These are phyloP conservation scores for Takifugu flavidus DNA, from an alignment of 2,113 vertebrate species.

Conservation along the genomic window DNA sequence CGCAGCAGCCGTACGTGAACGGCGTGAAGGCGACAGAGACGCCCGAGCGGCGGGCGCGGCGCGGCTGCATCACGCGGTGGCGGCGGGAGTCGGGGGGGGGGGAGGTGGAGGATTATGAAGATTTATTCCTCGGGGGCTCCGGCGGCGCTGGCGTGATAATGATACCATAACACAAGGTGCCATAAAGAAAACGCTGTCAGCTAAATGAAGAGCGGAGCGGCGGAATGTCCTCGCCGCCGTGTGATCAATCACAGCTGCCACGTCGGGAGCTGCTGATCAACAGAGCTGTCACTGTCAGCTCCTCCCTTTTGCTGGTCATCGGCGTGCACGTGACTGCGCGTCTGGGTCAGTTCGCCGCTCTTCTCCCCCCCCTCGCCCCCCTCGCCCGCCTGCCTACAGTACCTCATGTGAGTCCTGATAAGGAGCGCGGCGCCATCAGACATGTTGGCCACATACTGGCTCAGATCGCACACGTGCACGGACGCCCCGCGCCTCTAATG, in stretches of 20 bases:
- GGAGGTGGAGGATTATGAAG: constrained; percentile 31
- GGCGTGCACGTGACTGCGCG: constrained; percentile 19
- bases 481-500: constrained; percentile 42
- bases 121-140: constrained; percentile 56
- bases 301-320: constrained; percentile 1
- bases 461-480: constrained; percentile 53
- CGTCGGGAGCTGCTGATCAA: constrained; percentile 32
- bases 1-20: constrained; percentile 22
- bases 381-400: constrained; percentile 29
- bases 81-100: background rate
- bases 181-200: constrained; percentile 68
- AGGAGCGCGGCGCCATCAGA: constrained; percentile 61
- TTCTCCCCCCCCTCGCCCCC: constrained; percentile 4
- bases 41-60: background rate
- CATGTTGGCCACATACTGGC: constrained; percentile 50
- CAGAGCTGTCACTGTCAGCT: constrained; percentile 53
- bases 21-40: constrained; percentile 9
- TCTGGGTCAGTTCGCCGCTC: constrained; percentile 39
- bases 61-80: constrained; percentile 8
- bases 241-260: constrained; percentile 66
- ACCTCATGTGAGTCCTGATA: constrained; percentile 62
- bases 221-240: constrained; percentile 46
- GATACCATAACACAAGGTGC: constrained; percentile 67
- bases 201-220: constrained; percentile 61
- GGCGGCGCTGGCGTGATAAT: constrained; percentile 51